Base-by-base conservation (phyloP, 2,113 vertebrate species). In the Henicopernis longicauda region DNA sequence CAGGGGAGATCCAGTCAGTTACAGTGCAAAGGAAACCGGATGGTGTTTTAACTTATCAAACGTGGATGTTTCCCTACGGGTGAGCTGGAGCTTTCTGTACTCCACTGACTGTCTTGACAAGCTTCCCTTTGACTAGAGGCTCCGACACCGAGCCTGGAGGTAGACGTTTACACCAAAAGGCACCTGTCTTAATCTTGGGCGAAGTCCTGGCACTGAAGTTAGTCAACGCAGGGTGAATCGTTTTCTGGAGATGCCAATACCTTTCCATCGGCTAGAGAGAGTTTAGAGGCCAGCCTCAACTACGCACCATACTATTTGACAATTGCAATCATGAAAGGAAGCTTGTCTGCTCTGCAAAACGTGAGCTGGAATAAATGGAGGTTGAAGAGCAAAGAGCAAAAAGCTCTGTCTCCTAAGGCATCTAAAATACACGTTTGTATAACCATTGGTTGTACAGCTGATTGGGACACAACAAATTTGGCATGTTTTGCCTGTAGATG, bases 401-500 rank as follows among this genome's bases (percentile, higher is more conserved):
- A 87, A 82, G 34, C 45, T 38, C 32, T 52, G 45, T 77, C 66
- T 92, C 79, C 40, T 54, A 32, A 91, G 77, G 66, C 81, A 85
- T 63, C 55, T 66, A 61, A 81, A 83, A 2, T 32, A 29, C 15
- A 0, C 29, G 36, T 89, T 82, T 81, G n/a, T 90, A 18, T 70
- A 78, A 65, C 40, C 17, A 16, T 27, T 67, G 76, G 26, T 29
- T 74, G 42, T 76, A 36, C 26, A 84, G 77, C 89, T 92, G 91
- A 84, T 44, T 91, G 81, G 83, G 47, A 72, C 80, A 81, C 77
- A 92, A 78, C 50, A 89, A 67, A 61, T 89, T 42, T 79, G 77
- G 83, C 83, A 74, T 94, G 86, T 94, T 93, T 95, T 94, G 69
- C 93, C 70, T 94, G 57, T 61, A 91, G 73, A 81, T 96, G 91